Evolutionary conservation across 30 jellyfish, hydroid and myxozoan species (phyloP), one percentile per base, ranked within the genome.

Genomic region (Aurelia coerulea): DNA sequence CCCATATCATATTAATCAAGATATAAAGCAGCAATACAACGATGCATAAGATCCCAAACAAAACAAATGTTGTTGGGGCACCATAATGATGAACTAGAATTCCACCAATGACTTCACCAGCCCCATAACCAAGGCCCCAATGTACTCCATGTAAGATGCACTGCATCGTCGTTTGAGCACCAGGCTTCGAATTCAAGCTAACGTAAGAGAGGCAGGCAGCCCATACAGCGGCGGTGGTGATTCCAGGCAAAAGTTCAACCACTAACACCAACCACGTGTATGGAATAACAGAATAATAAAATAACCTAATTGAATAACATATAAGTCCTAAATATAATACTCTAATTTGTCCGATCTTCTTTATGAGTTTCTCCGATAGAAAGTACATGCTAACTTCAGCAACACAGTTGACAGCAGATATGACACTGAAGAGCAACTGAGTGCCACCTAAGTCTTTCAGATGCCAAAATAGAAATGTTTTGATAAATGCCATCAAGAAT

Each of bases 121-220:
- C 97, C 0, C 99, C 99, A 63, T 96, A 96, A 2, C 99, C 99
- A 50, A 96, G 97, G 39, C 99, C 99, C 99, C 99, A 96, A 88
- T 96, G 99, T 10, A 91, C 98, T 62, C 99, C 98, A 62, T 96
- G 99, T 53, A 96, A 80, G 74, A 96, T 96, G 85, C 99, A 96
- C 88, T 96, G 99, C 99, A 96, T 96, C 51, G 99, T 96, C 17
- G 99, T 96, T 73, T 96, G 98, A 35, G 97, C 94, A 31, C 98
- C 98, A 31, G 98, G 97, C 81, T 80, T 87, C 41, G 98, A 96
- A 66, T 96, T 90, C 68, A 87, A 58, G 77, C 98, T 96, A 59
- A 96, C 99, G 88, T 95, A 95, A 39, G 98, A 89, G 13, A 95
- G 73, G 78, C 98, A 95, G 8, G 99, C 97, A 33, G 99, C 99